These are phyloP conservation scores for Crematogaster levior DNA, from an alignment of 2,888 invertebrate species.

Conservation along the genomic window DNA sequence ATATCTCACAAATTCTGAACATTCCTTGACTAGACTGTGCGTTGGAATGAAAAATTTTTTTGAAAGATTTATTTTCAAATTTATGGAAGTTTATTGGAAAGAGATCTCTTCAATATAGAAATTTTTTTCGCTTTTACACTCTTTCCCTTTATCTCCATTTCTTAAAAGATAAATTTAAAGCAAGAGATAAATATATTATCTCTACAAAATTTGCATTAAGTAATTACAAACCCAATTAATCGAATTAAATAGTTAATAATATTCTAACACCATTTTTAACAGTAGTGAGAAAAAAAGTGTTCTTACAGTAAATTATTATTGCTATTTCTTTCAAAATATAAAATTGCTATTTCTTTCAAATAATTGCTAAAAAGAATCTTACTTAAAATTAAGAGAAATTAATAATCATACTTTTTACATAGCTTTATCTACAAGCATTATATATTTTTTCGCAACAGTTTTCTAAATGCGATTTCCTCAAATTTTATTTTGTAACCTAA, in stretches of 20 bases:
- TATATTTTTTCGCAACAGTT: not conserved
- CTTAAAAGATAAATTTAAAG: not conserved
- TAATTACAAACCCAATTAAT: not conserved
- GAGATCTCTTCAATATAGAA: not conserved
- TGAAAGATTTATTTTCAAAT: conserved; percentile 22
- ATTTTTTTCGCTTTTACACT: not conserved
- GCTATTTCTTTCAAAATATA: too few relatives aligned
- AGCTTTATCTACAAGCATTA: not conserved
- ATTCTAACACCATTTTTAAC: not conserved
- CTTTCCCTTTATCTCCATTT: not conserved
- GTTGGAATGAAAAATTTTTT: conserved; percentile 19
- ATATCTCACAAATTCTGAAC: conserved; percentile 32
- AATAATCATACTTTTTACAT: not conserved
- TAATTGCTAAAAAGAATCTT: not conserved
- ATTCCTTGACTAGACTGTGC: conserved; percentile 15
- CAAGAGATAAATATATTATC: not conserved
- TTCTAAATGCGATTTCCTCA: not conserved
- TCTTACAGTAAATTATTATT: not conserved
- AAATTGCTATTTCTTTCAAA: too few relatives aligned
- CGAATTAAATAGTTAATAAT: not conserved
- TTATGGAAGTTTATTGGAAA: not conserved
- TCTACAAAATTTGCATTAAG: not conserved
- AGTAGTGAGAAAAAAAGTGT: not conserved
- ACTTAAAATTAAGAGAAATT: not conserved
- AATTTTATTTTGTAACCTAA: not conserved